Evolutionary conservation across 2,888 invertebrate species (phyloP).

Genomic region (Tachina lurida): DNA sequence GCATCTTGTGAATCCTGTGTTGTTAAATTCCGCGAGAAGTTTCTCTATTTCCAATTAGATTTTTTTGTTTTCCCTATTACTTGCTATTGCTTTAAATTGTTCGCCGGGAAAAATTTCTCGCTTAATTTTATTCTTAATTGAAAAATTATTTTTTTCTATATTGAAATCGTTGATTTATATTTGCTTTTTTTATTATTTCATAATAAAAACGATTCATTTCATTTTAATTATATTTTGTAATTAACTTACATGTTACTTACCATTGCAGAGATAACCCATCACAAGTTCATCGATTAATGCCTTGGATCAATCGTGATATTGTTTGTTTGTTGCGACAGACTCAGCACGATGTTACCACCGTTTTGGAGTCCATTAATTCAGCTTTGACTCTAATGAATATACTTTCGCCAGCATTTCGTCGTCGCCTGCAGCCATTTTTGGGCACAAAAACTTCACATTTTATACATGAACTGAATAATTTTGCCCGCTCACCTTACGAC

Average conservation of each 20-base stretch:
- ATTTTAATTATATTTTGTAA: too few relatives aligned
- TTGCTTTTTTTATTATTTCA: too few relatives aligned
- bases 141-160: too few relatives aligned
- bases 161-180: too few relatives aligned
- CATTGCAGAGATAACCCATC: conserved; percentile 88
- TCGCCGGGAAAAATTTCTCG: too few relatives aligned
- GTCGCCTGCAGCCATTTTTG: conserved; percentile 87
- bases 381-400: conserved; percentile 87
- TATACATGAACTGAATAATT: conserved; percentile 93
- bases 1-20: too few relatives aligned
- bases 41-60: too few relatives aligned
- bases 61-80: too few relatives aligned
- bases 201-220: too few relatives aligned
- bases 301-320: conserved; percentile 95
- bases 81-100: too few relatives aligned
- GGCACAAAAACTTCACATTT: conserved; percentile 91
- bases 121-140: too few relatives aligned
- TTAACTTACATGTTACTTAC: not conserved
- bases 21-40: too few relatives aligned
- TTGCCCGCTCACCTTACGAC: conserved; percentile 93
- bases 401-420: conserved; percentile 86
- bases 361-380: conserved; percentile 88
- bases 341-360: conserved; percentile 86
- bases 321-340: conserved; percentile 86
- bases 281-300: conserved; percentile 91